Evolutionary conservation across 2,888 invertebrate species (phyloP).

Genomic region (Erynnis tages): DNA sequence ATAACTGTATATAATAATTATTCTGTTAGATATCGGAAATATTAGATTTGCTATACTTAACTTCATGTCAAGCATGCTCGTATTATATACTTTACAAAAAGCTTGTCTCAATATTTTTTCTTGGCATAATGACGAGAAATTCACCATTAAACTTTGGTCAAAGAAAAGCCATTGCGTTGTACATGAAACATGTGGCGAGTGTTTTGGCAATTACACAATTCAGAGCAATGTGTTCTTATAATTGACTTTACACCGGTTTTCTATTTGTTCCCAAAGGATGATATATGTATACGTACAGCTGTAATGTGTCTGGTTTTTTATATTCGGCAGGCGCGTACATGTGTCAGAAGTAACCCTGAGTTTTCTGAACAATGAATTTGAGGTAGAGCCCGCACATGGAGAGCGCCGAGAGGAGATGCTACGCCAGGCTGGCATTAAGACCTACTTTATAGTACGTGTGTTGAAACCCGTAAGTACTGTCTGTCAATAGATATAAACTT

Average conservation of each 20-base stretch:
- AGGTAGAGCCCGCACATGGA: conserved; percentile 94
- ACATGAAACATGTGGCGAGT: neutral
- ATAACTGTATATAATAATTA: too few species aligned
- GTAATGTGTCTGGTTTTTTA: conserved; percentile 1
- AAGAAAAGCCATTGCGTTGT: neutral
- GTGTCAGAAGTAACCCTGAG: conserved; percentile 95
- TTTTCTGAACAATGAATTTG: conserved; percentile 94
- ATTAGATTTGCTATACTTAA: too few species aligned
- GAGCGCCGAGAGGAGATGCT: conserved; percentile 96
- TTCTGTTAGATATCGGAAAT: too few species aligned
- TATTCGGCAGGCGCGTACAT: conserved; percentile 89
- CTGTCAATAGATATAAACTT: too few species aligned
- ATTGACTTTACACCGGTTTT: neutral
- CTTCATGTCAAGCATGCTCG: too few species aligned
- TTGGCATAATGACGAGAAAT: too few species aligned
- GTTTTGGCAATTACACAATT: neutral
- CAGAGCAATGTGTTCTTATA: neutral
- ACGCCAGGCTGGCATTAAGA: conserved; percentile 93
- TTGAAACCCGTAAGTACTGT: conserved; percentile 87
- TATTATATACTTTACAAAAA: too few species aligned
- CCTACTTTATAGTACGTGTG: conserved; percentile 94
- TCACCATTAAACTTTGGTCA: neutral
- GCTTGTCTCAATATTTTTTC: too few species aligned
- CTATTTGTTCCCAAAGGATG: too few species aligned
- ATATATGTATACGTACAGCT: neutral